Base-by-base conservation (phyloP, 2,113 vertebrate species). In the Melozone crissalis region DNA sequence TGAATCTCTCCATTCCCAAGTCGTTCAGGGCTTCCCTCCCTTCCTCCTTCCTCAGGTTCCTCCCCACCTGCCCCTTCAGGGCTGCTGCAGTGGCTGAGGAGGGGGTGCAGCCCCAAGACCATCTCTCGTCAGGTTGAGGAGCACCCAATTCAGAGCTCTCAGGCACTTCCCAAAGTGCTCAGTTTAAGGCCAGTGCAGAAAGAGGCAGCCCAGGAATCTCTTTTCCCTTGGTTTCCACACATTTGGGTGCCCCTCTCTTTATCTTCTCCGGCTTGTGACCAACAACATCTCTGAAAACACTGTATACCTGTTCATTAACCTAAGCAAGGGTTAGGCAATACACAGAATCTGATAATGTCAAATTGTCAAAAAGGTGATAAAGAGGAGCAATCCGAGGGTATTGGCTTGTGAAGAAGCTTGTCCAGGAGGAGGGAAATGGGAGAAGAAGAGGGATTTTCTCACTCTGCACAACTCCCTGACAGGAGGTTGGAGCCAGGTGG, bases 91-190 rank as follows among this genome's bases (percentile, higher is more conserved):
- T 7, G 44, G 24, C 47, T 27, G 33, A 47, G 66, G 72, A 93
- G 62, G 18, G 31, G 4, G 1, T 1, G 2, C 26, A 79, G 51
- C 41, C 55, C 30, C 0, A 0, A 28, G 65, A 49, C 41, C n/a
- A 18, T 65, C 65, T 37, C 57, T 49, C 13, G 21, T 35, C 13
- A 63, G 72, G 54, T 0, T 27, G 51, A 69, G 59, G 11, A 67
- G 47, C n/a, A 30, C 11, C 16, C 27, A n/a, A 30, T 27, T 8
- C 0, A 3, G 44, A 63, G 58, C 27, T 28, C 43, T 12, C 1
- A 1, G 35, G 63, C 58, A 19, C 39, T 63, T n/a, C 74, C 35
- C 76, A 75, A 39, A 43, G 44, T 26, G n/a, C 28, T 87, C 79
- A 26, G 4, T 75, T 52, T 65, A 31, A 2, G 1, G 4, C 9